Evolutionary conservation across 2,113 vertebrate species (phyloP).

Genomic region (Chaetorhynchus papuensis): DNA sequence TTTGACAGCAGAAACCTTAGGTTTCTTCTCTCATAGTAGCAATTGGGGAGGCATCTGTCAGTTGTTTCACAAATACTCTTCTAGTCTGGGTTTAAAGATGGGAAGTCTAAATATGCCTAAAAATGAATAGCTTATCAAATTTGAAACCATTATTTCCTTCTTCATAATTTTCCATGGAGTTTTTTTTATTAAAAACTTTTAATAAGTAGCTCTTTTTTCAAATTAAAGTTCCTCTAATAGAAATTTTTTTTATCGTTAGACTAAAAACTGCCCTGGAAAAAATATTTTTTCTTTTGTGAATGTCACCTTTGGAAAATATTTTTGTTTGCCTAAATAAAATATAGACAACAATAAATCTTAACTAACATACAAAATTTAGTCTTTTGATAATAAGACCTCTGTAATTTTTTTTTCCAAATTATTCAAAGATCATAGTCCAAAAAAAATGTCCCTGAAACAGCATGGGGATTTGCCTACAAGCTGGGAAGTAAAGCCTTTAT

Average conservation of each 20-base stretch:
- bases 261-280: not conserved
- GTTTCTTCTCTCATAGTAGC: not conserved
- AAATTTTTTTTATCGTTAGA: not conserved
- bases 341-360: not conserved
- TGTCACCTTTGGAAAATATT: not conserved
- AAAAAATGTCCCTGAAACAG: not conserved
- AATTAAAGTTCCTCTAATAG: not conserved
- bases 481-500: not conserved
- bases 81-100: not conserved
- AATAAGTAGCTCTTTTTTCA: fast-evolving
- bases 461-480: fast-evolving
- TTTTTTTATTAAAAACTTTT: not conserved
- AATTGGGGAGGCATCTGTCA: not conserved
- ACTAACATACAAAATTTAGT: not conserved
- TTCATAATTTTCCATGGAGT: not conserved
- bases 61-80: not conserved
- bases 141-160: not conserved
- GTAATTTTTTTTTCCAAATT: fast-evolving
- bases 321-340: not conserved
- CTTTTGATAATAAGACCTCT: not conserved
- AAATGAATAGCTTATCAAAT: not conserved
- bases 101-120: not conserved
- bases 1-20: not conserved
- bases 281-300: not conserved
- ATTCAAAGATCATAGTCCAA: not conserved